Evolutionary conservation across 2,888 invertebrate genomes (phyloP).

Genomic region (Dolomedes plantarius): DNA sequence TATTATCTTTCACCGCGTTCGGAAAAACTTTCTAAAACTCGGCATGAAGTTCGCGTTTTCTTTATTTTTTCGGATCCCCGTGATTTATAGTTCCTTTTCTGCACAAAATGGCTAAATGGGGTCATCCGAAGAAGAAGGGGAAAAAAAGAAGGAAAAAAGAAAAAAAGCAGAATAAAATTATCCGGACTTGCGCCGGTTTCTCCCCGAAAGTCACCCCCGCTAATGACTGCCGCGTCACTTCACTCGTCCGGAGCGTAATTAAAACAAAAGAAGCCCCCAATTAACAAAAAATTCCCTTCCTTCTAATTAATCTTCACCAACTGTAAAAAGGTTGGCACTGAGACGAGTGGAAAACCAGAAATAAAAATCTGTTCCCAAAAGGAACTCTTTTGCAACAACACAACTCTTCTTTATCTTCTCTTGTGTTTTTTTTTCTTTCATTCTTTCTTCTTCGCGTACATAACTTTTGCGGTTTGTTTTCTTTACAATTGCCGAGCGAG

Average conservation of each 20-base stretch:
- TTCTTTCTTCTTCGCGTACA: not conserved
- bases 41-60: too few species aligned
- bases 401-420: too few species aligned
- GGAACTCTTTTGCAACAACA: constrained; percentile 43
- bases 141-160: too few species aligned
- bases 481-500: constrained; percentile 18
- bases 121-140: not conserved
- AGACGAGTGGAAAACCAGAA: constrained; percentile 45
- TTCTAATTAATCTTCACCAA: constrained; percentile 41
- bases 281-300: constrained; percentile 3
- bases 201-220: not conserved
- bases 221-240: constrained; percentile 68
- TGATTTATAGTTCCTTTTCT: constrained; percentile 3
- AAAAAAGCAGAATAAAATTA: not conserved
- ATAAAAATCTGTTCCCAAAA: constrained; percentile 46
- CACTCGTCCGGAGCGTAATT: constrained; percentile 57
- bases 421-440: constrained; percentile 23
- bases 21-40: not conserved
- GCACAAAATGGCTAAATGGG: not conserved
- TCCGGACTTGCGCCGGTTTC: not conserved
- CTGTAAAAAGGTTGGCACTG: constrained; percentile 33
- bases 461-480: constrained; percentile 64
- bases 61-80: too few species aligned
- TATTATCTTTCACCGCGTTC: not conserved
- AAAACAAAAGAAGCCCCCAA: constrained; percentile 52